These are phyloP conservation scores for Helleia helle DNA, from an alignment of 2,888 invertebrate species.

Conservation along the genomic window DNA sequence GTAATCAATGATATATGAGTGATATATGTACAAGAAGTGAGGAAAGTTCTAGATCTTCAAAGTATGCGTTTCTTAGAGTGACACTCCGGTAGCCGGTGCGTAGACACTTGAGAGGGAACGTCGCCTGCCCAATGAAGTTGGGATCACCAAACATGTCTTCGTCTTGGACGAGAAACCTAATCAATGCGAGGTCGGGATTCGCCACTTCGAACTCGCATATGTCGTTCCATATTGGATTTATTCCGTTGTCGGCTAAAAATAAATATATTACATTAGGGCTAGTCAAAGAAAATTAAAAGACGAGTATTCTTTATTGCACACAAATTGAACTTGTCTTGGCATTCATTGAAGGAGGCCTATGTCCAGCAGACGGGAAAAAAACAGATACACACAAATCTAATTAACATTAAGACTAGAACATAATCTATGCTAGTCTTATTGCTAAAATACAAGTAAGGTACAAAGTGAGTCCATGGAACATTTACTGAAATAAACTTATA, in stretches of 20 bases:
- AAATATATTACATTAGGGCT: no score
- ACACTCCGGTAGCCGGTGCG: conserved; percentile 93
- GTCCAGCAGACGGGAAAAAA: no score
- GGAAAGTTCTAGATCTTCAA: conserved; percentile 94
- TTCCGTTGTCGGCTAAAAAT: conserved; percentile 87
- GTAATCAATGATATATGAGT: conserved; percentile 25
- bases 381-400: no score
- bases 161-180: conserved; percentile 92
- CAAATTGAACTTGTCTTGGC: no score
- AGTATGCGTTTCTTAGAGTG: conserved; percentile 89
- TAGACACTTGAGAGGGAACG: conserved; percentile 88
- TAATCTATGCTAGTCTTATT: no score
- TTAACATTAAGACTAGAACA: no score
- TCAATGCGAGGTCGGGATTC: conserved; percentile 87
- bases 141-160: conserved; percentile 98
- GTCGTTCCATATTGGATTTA: conserved; percentile 95
- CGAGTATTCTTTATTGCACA: no score
- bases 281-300: no score
- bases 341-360: no score
- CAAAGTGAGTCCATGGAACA: no score
- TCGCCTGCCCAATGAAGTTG: conserved; percentile 97
- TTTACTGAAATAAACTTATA: no score
- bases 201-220: conserved; percentile 85
- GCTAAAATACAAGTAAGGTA: no score
- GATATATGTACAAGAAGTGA: conserved; percentile 84